Base-by-base conservation (phyloP, 2,797 vertebrate genomes). In the Semotilus atromaculatus region DNA sequence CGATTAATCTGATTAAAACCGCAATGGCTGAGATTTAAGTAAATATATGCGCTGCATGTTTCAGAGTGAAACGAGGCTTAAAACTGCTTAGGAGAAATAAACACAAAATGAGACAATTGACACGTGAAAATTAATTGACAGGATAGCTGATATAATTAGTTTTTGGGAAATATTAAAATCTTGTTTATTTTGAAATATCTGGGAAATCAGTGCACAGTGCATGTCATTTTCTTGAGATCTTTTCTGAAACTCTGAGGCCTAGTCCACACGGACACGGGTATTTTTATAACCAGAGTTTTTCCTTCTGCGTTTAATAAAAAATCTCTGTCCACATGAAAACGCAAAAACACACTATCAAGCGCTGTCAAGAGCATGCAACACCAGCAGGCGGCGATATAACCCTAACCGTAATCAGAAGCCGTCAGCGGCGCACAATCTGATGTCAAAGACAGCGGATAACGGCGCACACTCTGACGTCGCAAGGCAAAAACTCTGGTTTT, bases 121-220 rank as follows among this genome's bases (percentile, higher is more conserved):
- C 8, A 29, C 29, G 6, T 38, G 36, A 38, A n/a, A 60, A 60
- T n/a, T 2, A 10, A n/a, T 58, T 11, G 55, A 58, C 55, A 58
- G 23, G 23, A 60, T 13, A 60, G 58, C 58, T 60, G 9, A 13
- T 60, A 58, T 11, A 58, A 60, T 60, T 60, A 26, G 4, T 26
- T 60, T 60, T 26, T 60, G 55, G 55, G 58, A 26, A 60, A 53
- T 53, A 48, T 19, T 48, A 9, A 19, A 62, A 51, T 3, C 18
- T 5, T 55, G 10, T 75, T 16, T 13, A 74, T 36, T 34, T 23
- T 75, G 10, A 53, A 34, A 75, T 75, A 7, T 53, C 23, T 55
- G 31, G 48, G 48, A 75, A 75, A 75, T 75, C 19, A 34, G 29
- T 74, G 72, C 10, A 74, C 72, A 74, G 45, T 48, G 11, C 51